Conservation (phyloP, 2,888 invertebrate genomes). For the Noctua comes region DNA sequence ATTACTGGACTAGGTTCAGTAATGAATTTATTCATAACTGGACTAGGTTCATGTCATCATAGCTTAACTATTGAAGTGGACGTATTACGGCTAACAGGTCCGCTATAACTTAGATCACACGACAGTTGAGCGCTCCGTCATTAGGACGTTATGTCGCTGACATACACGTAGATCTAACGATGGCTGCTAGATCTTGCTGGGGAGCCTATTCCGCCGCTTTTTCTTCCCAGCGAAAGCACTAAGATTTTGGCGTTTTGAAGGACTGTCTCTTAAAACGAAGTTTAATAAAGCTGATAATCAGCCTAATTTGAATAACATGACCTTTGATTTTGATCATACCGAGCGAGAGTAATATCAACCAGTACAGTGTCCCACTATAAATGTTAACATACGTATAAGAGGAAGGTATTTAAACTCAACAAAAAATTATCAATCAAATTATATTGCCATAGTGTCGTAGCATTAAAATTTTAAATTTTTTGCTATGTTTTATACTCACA, state of each 20-base stretch:
- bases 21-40: slow-evolving; percentile 18
- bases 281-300: neutral
- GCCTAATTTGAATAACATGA: neutral
- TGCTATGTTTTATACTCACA: neutral
- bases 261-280: neutral
- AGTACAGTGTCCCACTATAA: too few relatives aligned
- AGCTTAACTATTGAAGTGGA: slow-evolving; percentile 30
- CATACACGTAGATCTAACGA: slow-evolving; percentile 39
- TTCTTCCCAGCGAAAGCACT: neutral
- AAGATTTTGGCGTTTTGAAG: neutral
- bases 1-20: too few relatives aligned
- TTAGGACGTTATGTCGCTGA: slow-evolving; percentile 60
- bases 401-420: neutral
- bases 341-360: too few relatives aligned
- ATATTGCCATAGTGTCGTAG: neutral
- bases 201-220: fast-evolving
- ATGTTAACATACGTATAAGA: neutral
- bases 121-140: slow-evolving; percentile 63
- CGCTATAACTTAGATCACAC: slow-evolving; percentile 53
- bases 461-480: neutral
- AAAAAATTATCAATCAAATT: neutral
- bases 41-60: too few relatives aligned
- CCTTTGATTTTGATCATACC: neutral
- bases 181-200: slow-evolving; percentile 27
- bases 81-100: slow-evolving; percentile 49